Evolutionary conservation across 1,140 invertebrate species (phyloP).

Genomic region (Aphis gossypii): DNA sequence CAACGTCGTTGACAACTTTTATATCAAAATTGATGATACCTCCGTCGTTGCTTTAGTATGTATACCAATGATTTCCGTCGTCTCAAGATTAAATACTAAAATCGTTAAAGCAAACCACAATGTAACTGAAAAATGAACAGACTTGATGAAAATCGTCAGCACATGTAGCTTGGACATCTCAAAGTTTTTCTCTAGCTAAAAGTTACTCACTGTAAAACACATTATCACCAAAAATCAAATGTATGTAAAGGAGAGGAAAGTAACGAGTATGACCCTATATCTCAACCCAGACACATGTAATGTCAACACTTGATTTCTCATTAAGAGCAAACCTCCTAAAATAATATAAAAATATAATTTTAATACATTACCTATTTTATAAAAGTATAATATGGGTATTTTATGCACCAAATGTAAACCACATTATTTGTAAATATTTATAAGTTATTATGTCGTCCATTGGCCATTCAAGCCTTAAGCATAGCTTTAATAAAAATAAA

Average conservation of each 20-base stretch:
- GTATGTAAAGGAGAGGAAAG: not conserved
- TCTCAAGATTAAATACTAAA: conserved; percentile 53
- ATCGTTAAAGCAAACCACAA: conserved; percentile 48
- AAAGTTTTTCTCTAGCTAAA: not conserved
- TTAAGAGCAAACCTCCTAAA: not conserved
- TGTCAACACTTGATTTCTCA: not conserved
- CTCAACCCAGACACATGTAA: not conserved
- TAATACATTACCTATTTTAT: not conserved
- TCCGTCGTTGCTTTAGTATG: not conserved
- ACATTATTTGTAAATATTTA: not conserved
- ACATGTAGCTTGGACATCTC: not conserved
- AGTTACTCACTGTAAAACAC: not conserved
- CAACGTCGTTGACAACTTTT: conserved; percentile 52
- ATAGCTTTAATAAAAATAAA: not conserved
- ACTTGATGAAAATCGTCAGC: not conserved
- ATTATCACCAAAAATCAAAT: not conserved
- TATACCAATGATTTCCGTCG: not conserved
- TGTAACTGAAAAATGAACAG: conserved; percentile 42
- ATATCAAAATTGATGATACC: conserved; percentile 58
- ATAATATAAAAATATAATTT: not conserved
- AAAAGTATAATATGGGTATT: not conserved
- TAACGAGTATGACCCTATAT: not conserved
- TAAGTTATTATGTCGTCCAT: not conserved
- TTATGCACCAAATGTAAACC: not conserved
- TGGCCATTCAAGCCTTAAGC: too few species aligned